Evolutionary conservation across 2,797 vertebrate genomes (phyloP).

Genomic region (Poecilia wingei): DNA sequence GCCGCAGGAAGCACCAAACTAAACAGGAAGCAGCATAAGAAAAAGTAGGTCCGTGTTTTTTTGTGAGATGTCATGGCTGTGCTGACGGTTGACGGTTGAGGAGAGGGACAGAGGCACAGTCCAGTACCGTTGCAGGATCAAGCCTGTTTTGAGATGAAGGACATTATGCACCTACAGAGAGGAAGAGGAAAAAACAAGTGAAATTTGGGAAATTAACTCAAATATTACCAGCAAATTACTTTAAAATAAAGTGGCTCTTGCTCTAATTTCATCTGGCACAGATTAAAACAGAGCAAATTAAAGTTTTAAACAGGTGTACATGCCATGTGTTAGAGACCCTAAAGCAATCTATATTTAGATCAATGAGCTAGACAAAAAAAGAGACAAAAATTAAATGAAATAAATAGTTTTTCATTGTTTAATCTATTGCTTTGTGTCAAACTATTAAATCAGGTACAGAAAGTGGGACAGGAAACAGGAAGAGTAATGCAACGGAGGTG

Average conservation of each 20-base stretch:
- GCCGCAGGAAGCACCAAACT: slow-evolving; percentile 77
- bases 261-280: slow-evolving; percentile 36
- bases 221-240: not conserved
- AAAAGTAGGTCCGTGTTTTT: slow-evolving; percentile 88
- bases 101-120: slow-evolving; percentile 67
- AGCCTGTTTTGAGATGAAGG: slow-evolving; percentile 71
- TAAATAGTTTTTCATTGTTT: slow-evolving; percentile 2
- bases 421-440: slow-evolving; percentile 6
- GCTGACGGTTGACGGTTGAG: slow-evolving; percentile 52
- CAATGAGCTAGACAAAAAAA: slow-evolving; percentile 47
- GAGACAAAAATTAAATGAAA: slow-evolving; percentile 1
- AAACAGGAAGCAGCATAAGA: slow-evolving; percentile 86
- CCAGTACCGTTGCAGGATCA: slow-evolving; percentile 71
- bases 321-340: slow-evolving; percentile 40
- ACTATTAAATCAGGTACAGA: slow-evolving; percentile 39
- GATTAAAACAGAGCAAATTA: slow-evolving; percentile 40
- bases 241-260: not conserved
- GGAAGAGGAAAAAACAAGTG: slow-evolving; percentile 47
- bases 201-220: slow-evolving; percentile 19
- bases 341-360: slow-evolving; percentile 50
- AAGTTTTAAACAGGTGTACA: slow-evolving; percentile 47
- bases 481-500: slow-evolving; percentile 64
- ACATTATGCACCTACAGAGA: slow-evolving; percentile 81
- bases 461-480: slow-evolving; percentile 40
- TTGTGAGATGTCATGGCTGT: slow-evolving; percentile 81